A percentile compares a stretch with the other conserved stretches of the same genome.
These are phyloP conservation scores for Pempheris klunzingeri DNA, from an alignment of 2,797 vertebrate genomes.

Conservation along the genomic window DNA sequence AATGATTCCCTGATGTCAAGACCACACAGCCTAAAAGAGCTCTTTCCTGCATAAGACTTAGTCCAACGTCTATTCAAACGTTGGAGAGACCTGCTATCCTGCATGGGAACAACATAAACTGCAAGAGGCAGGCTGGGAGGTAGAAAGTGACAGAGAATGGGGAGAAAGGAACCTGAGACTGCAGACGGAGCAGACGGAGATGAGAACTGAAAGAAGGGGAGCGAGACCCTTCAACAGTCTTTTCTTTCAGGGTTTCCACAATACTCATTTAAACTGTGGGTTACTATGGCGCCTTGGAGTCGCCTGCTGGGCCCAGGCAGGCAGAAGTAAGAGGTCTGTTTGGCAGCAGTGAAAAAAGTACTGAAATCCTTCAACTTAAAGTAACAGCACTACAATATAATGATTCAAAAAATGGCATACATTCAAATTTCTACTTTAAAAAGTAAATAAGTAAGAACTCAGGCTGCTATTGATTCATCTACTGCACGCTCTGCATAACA, in stretches of 20 bases:
- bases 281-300: constrained; percentile 86
- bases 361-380: constrained; percentile 17
- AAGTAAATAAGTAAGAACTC: neutral
- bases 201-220: constrained; percentile 65
- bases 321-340: constrained; percentile 76
- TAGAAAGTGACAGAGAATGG: constrained; percentile 37
- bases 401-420: neutral
- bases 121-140: constrained; percentile 17
- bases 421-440: neutral
- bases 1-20: constrained; percentile 40
- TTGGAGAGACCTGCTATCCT: constrained; percentile 8
- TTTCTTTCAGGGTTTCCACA: constrained; percentile 80
- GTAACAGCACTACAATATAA: neutral
- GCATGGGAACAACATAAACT: constrained; percentile 31
- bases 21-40: constrained; percentile 27
- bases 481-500: neutral
- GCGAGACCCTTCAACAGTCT: constrained; percentile 76
- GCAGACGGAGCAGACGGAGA: constrained; percentile 59
- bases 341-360: constrained; percentile 39
- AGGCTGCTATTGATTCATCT: neutral
- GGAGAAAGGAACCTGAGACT: constrained; percentile 17
- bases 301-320: constrained; percentile 83
- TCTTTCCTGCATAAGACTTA: constrained; percentile 37
- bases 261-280: too few species aligned
- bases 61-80: constrained; percentile 33